Base-by-base conservation (phyloP, 2,888 invertebrate genomes). In the Buathra laborator region DNA sequence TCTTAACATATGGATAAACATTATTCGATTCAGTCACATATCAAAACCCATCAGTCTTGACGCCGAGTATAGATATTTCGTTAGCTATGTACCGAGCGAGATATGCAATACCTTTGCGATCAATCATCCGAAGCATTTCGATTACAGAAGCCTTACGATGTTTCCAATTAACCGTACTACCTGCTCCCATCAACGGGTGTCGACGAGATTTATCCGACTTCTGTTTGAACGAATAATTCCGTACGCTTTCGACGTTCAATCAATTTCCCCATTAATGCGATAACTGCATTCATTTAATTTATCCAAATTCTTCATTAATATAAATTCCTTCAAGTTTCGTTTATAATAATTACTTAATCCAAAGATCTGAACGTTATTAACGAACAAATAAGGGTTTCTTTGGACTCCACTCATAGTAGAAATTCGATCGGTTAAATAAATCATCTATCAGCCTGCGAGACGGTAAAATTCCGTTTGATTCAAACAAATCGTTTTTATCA, bases 61-160 rank as follows among this genome's bases (percentile, higher is more conserved):
- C 48, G 24, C 24, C 7, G 14, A 48, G n/a, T 29, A 29, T 43
- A 53, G 7, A 44, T 44, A 24, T 29, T 12, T 53, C 19, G 44
- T 10, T 16, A 6, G 16, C n/a, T 16, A 14, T 24, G 51, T 12
- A 12, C 51, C 10, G 51, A 51, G 37, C 14, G 24, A 10, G 66
- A 64, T 70, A 64, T 51, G 14, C 67, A 44, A 70, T 62, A 68
- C 43, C 51, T 7, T 14, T 14, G 2, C 62, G 12, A 70, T 64
- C 62, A 62, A 81, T 81, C 75, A 53, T 14, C 16, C 59, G 32
- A 81, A 64, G 75, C 75, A 59, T 70, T 75, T 53, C 53, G 68
- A 75, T 29, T 46, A 14, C 48, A 10, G 75, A 81, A 81, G 51
- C 75, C 81, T 51, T 19, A 44, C 51, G 51, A 64, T 29, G 68